These are phyloP conservation scores for Batillaria attramentaria DNA, from an alignment of 1,140 invertebrate species.

Conservation along the genomic window DNA sequence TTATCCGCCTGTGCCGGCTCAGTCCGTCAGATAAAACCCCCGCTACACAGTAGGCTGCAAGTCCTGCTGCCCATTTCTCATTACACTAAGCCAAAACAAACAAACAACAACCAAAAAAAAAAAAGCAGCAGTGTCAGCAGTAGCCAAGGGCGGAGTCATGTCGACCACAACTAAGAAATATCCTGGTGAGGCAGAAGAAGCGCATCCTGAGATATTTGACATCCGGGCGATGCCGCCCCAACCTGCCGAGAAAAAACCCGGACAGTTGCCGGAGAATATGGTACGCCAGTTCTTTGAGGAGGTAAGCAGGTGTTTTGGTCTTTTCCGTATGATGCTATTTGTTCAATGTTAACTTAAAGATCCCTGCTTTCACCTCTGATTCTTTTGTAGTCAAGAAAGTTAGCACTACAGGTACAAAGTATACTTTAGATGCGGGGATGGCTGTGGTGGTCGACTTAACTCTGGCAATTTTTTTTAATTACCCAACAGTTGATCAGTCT, in stretches of 20 bases:
- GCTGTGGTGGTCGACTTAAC: background rate
- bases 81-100: too few species aligned
- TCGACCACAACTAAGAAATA: conserved; percentile 3
- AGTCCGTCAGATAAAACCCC: too few species aligned
- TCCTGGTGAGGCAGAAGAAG: conserved; percentile 24
- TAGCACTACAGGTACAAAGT: background rate
- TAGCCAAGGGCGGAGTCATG: conserved; percentile 25
- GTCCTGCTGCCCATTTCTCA: too few species aligned
- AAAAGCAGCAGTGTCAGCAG: too few species aligned
- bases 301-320: conserved; percentile 41
- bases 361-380: background rate
- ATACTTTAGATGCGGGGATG: background rate
- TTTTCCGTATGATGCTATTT: background rate
- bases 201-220: conserved; percentile 51
- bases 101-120: too few species aligned
- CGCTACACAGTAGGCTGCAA: too few species aligned
- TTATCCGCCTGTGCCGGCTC: too few species aligned
- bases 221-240: conserved; percentile 54
- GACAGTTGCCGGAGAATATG: conserved; percentile 53
- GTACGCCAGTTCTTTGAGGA: conserved; percentile 65
- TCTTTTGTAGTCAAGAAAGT: background rate
- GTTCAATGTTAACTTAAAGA: background rate
- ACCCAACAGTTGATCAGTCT: too few species aligned
- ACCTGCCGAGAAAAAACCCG: conserved; percentile 52
- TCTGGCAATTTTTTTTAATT: background rate